Base-by-base conservation (phyloP, 2,888 invertebrate genomes). In the Chrysopilus asiliformis region DNA sequence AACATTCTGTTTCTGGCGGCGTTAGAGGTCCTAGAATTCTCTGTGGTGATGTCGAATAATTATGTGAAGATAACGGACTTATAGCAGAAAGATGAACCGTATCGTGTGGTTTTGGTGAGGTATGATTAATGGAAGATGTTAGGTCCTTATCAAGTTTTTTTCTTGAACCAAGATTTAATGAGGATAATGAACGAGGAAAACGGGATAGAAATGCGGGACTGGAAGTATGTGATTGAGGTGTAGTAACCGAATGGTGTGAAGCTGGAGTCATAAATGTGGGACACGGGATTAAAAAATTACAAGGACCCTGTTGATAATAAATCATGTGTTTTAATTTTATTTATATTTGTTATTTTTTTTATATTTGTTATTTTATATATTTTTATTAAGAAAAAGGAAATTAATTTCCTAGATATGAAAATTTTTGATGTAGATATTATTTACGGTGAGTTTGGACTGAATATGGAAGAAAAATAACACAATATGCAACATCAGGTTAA, bases 161-260 rank as follows among this genome's bases (percentile, higher is more conserved):
- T 43, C 60, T 57, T 36, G 56, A 58, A 37, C 64, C 64, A 51
- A 64, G 47, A 49, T 61, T 64, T 27, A 64, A 44, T 27, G 64
- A 62, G 40, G 63, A 63, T 39, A 64, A 53, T 46, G 64, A 63
- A 39, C 64, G 60, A 36, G 64, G 64, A 46, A 64, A 53, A 36
- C 62, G 55, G 39, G 64, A 64, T 16, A 64, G 53, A 49, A 64
- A 63, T 48, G 61, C 60, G 39, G 61, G 61, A 48, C 60, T 57
- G 42, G 57, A 50, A 43, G 55, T 53, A 40, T 47, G 53, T 35
- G 37, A 49, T 51, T 46, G 53, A 51, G 36, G 51, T 25, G 41
- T 43, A 31, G 43, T 35, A 27, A 37, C 37, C 28, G 38, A 13
- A 20, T 18, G 51, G 42, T 40, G 46, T 52, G 53, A 45, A 49